Evolutionary conservation across 2,797 vertebrate species (phyloP).

Genomic region (Gambusia yucatana): DNA sequence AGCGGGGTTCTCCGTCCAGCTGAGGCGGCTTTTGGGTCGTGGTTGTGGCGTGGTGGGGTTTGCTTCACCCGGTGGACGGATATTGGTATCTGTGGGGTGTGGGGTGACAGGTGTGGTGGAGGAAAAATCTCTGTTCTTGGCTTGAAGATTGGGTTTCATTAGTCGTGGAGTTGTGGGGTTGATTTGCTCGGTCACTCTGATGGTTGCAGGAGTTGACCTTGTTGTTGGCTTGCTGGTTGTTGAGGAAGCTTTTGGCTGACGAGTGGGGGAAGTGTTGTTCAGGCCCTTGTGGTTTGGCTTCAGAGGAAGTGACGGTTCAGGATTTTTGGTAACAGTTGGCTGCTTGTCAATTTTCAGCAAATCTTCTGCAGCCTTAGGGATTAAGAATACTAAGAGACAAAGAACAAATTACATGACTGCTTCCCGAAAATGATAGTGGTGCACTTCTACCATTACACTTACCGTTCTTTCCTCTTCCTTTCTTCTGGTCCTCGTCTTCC

Average conservation of each 20-base stretch:
- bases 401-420: not conserved
- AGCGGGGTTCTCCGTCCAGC: constrained; percentile 74
- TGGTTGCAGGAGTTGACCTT: constrained; percentile 25
- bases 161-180: constrained; percentile 16
- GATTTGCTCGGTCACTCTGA: not conserved
- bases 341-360: constrained; percentile 35
- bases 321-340: constrained; percentile 23
- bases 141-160: constrained; percentile 26
- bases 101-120: constrained; percentile 13
- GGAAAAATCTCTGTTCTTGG: constrained; percentile 21
- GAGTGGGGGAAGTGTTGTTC: constrained; percentile 16
- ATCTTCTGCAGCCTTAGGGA: constrained; percentile 35
- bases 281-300: not conserved
- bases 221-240: constrained; percentile 34
- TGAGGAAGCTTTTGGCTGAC: constrained; percentile 17
- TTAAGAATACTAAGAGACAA: constrained; percentile 26
- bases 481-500: constrained; percentile 34
- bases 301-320: constrained; percentile 6
- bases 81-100: constrained; percentile 21
- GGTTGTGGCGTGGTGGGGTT: not conserved
- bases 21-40: constrained; percentile 61
- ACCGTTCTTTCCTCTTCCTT: constrained; percentile 79
- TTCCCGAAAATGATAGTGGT: not conserved
- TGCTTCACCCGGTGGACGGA: not conserved
- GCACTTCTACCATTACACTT: constrained; percentile 59